Conservation (phyloP, 2,797 vertebrate species). For the Tenualosa ilisha region DNA sequence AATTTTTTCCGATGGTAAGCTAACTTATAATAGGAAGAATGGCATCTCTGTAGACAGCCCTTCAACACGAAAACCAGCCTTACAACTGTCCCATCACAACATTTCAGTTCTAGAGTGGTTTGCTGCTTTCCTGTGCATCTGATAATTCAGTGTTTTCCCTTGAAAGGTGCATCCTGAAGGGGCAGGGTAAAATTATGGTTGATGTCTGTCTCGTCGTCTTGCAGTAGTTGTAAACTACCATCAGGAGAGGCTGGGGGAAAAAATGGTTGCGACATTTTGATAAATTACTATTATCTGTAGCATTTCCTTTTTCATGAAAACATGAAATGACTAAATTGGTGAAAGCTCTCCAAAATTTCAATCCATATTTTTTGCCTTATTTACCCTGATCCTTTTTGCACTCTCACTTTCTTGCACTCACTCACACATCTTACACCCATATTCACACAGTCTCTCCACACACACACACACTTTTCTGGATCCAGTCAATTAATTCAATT, state of each 20-base stretch:
- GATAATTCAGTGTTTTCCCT: background rate
- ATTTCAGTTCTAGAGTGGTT: too few species aligned
- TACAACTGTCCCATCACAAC: too few species aligned
- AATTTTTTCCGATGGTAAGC: too few species aligned
- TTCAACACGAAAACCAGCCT: too few species aligned
- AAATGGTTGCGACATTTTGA: background rate
- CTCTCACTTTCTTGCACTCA: background rate
- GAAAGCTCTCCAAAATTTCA: background rate
- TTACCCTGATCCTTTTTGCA: background rate
- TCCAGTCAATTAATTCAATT: slow-evolving; percentile 49
- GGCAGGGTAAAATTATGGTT: background rate
- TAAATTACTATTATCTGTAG: slow-evolving; percentile 7
- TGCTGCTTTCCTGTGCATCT: too few species aligned
- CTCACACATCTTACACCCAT: slow-evolving; percentile 27
- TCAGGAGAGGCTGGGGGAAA: background rate
- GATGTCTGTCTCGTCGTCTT: background rate
- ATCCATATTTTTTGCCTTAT: background rate
- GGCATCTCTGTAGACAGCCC: too few species aligned
- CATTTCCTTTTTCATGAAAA: background rate
- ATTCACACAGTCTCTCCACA: slow-evolving; percentile 22
- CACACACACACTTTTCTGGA: slow-evolving; percentile 52
- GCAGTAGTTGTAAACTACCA: background rate
- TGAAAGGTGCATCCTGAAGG: background rate
- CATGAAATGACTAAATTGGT: background rate
- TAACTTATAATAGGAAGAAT: too few species aligned